Conservation (phyloP, 2,888 invertebrate genomes). For the Phorcus lineatus region DNA sequence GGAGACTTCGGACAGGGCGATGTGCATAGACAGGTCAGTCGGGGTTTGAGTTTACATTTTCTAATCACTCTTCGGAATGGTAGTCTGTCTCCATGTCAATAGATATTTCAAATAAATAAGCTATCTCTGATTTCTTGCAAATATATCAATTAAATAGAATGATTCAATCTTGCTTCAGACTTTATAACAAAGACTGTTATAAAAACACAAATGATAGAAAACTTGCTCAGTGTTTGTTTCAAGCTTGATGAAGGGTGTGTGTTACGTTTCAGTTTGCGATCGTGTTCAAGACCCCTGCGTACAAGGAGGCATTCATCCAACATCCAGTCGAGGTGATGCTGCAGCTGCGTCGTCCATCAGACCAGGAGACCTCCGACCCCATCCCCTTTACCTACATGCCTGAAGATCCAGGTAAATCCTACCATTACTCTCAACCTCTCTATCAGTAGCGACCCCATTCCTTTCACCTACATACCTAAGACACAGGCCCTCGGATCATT, state of each 20-base stretch:
- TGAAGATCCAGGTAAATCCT: slow-evolving; percentile 65
- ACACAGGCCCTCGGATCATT: too few species aligned
- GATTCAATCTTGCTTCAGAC: too few species aligned
- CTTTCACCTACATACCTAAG: too few species aligned
- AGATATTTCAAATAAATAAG: not conserved
- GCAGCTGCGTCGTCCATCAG: slow-evolving; percentile 89
- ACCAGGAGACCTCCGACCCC: slow-evolving; percentile 80
- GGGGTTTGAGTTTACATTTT: not conserved
- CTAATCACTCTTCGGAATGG: not conserved
- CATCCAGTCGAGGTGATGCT: slow-evolving; percentile 87
- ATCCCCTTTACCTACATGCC: slow-evolving; percentile 86
- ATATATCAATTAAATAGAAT: too few species aligned
- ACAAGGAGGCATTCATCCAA: slow-evolving; percentile 82
- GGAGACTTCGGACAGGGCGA: slow-evolving; percentile 90
- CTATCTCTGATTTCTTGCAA: too few species aligned
- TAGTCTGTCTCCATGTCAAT: not conserved
- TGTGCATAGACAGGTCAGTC: slow-evolving; percentile 92
- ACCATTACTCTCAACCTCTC: not conserved
- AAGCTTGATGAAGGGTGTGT: not conserved
- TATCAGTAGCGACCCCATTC: too few species aligned
- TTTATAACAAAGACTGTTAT: not conserved
- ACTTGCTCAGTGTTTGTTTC: not conserved
- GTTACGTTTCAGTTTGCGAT: slow-evolving; percentile 77
- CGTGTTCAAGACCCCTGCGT: slow-evolving; percentile 84
- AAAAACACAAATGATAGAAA: not conserved